Evolutionary conservation across 2,888 invertebrate species (phyloP).

Genomic region (Abscondita cerata): DNA sequence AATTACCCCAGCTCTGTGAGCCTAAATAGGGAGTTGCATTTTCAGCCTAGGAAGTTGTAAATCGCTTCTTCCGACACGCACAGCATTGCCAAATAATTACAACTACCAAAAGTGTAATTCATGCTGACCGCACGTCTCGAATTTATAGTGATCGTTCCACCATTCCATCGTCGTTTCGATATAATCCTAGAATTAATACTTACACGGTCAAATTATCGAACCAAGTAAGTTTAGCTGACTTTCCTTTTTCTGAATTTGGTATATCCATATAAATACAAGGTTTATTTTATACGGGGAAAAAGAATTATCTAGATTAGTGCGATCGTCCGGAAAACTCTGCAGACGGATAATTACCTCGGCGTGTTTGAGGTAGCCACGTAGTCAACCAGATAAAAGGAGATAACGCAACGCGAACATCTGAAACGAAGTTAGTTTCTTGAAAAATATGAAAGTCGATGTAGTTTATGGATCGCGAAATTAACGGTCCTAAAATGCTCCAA

Average conservation of each 20-base stretch:
- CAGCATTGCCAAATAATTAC: conserved; percentile 55
- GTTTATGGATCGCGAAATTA: conserved; percentile 46
- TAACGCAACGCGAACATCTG: conserved; percentile 33
- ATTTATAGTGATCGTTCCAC: conserved; percentile 46
- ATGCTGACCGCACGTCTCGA: conserved; percentile 50
- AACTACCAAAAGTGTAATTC: conserved; percentile 54
- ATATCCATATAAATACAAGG: conserved; percentile 39
- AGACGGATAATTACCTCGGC: conserved; percentile 38
- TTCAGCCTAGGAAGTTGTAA: conserved; percentile 42
- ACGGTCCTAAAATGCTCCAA: conserved; percentile 35
- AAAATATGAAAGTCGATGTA: conserved; percentile 36
- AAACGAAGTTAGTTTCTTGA: conserved; percentile 33
- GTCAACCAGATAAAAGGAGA: conserved; percentile 27
- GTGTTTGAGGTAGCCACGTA: conserved; percentile 32
- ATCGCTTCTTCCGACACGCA: conserved; percentile 46
- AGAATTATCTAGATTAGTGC: conserved; percentile 44
- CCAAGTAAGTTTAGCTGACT: conserved; percentile 34
- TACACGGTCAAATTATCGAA: conserved; percentile 26
- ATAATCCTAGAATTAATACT: conserved; percentile 49
- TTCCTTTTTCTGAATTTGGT: conserved; percentile 35
- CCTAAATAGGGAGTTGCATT: conserved; percentile 19
- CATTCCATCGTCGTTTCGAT: conserved; percentile 39
- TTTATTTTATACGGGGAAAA: conserved; percentile 36
- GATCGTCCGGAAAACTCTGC: conserved; percentile 43
- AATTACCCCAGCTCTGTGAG: conserved; percentile 31